Conservation (phyloP, 2,888 invertebrate species). For the Leistus spinibarbis region DNA sequence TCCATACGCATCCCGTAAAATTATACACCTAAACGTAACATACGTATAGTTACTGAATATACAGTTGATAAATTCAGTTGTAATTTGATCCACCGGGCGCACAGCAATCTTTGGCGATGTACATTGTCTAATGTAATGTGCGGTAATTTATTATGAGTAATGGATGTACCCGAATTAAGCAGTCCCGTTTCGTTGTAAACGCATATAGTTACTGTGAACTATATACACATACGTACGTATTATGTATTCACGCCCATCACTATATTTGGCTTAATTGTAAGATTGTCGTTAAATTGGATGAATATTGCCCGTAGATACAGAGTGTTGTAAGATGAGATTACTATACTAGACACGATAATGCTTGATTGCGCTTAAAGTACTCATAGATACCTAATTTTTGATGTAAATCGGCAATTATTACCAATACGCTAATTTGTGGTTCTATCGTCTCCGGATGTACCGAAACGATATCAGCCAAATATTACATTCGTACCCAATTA, state of each 20-base stretch:
- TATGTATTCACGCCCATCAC: background rate
- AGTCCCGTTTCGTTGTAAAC: background rate
- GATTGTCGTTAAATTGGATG: background rate
- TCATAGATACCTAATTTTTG: no score
- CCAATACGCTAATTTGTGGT: no score
- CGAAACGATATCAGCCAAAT: no score
- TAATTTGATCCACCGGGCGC: background rate
- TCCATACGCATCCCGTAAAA: background rate
- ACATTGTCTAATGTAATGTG: slow-evolving; percentile 10
- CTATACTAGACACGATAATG: no score
- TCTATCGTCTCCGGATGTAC: no score
- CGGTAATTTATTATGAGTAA: slow-evolving; percentile 8
- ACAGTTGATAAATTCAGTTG: background rate
- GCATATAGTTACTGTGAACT: background rate
- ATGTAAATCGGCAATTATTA: no score
- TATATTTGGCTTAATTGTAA: background rate
- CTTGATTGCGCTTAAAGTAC: no score
- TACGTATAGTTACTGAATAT: background rate
- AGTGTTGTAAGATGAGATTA: no score
- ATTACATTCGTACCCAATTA: no score
- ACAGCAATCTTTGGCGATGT: background rate
- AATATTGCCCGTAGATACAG: no score
- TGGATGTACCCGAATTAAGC: background rate
- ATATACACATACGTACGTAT: slow-evolving; percentile 3
- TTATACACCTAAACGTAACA: background rate